Percentiles rank a stretch among this genome's conserved stretches.
These are phyloP conservation scores for Periparus ater DNA, from an alignment of 2,797 vertebrate species.

Conservation along the genomic window DNA sequence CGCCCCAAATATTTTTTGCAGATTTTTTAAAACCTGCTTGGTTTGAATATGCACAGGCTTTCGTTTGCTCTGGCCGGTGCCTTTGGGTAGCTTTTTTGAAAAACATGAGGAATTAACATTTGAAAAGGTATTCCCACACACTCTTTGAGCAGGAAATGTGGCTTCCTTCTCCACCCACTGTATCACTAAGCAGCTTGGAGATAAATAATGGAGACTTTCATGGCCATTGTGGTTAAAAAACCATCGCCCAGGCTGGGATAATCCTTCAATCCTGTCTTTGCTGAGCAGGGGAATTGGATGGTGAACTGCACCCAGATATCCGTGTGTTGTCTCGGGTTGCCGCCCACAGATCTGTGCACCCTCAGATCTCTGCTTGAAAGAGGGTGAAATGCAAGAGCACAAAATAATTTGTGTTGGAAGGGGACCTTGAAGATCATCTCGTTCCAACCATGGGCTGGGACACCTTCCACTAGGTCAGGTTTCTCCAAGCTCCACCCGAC, in stretches of 20 bases:
- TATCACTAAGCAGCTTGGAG: conserved; percentile 50
- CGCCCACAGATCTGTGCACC: not conserved
- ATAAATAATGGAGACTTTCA: conserved; percentile 46
- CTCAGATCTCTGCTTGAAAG: not conserved
- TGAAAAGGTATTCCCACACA: conserved; percentile 69
- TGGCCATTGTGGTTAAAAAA: conserved; percentile 10
- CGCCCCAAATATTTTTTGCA: not conserved
- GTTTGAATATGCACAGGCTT: conserved; percentile 17
- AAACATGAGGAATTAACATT: conserved; percentile 69
- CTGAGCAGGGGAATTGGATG: not conserved
- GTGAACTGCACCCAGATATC: not conserved
- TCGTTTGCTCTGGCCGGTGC: not conserved
- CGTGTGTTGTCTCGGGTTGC: not conserved
- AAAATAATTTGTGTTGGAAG: not conserved
- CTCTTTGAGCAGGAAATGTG: conserved; percentile 49
- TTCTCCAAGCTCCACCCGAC: not conserved
- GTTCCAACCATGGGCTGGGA: not conserved
- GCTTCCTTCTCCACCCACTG: conserved; percentile 60
- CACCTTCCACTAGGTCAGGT: not conserved
- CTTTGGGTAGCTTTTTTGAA: conserved; percentile 62
- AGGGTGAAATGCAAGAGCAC: not conserved
- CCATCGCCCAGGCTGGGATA: not conserved
- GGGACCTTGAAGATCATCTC: not conserved
- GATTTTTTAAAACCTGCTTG: not conserved
- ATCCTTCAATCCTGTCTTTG: not conserved